A percentile compares a stretch with the other conserved stretches of the same genome.
Evolutionary conservation across 2,888 invertebrate genomes (phyloP).

Genomic region (Deroplatys truncata): DNA sequence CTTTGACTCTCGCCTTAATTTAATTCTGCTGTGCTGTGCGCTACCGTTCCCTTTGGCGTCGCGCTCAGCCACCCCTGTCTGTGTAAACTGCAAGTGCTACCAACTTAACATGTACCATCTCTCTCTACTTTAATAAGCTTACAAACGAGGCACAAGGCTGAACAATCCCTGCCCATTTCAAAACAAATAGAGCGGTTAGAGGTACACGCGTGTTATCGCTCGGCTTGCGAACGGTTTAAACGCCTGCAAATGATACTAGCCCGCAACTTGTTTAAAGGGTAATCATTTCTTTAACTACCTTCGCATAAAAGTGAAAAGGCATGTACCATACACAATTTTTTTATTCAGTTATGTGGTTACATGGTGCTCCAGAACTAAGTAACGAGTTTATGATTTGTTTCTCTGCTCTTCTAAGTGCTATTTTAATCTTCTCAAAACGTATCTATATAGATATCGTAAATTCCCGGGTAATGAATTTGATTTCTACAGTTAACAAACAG

Average conservation of each 20-base stretch:
- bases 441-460: too few relatives aligned
- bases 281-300: background rate
- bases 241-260: background rate
- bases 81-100: background rate
- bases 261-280: background rate
- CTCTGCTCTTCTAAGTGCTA: too few relatives aligned
- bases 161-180: background rate
- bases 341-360: too few relatives aligned
- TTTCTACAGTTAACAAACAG: too few relatives aligned
- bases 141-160: background rate
- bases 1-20: background rate
- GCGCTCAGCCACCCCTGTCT: background rate
- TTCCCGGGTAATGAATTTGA: too few relatives aligned
- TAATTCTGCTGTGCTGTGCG: background rate
- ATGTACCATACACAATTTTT: background rate
- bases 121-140: background rate
- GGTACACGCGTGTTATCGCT: background rate
- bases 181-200: background rate
- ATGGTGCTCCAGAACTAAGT: background rate
- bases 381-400: background rate
- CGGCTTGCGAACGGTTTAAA: background rate
- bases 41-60: background rate
- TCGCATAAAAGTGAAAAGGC: background rate
- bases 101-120: background rate
- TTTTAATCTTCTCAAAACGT: too few relatives aligned